Percentiles rank a stretch among this genome's conserved stretches.
Conservation (phyloP, 2,888 invertebrate genomes). For the Mythimna albipuncta region DNA sequence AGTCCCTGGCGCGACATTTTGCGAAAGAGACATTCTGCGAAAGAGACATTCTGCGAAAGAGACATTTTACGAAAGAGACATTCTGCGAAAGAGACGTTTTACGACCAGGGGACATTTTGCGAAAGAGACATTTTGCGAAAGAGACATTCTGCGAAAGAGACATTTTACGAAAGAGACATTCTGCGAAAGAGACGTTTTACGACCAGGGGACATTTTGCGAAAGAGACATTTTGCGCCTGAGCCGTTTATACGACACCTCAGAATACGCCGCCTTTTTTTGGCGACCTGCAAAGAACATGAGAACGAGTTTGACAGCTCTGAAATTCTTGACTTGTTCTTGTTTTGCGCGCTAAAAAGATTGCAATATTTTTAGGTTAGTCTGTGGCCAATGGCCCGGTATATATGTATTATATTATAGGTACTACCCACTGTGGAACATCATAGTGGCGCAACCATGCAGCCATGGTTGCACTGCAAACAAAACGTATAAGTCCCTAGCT, state of each 20-base stretch:
- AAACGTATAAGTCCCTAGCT: neutral
- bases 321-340: constrained; percentile 21
- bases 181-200: too few relatives aligned
- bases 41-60: too few relatives aligned
- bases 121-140: too few relatives aligned
- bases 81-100: too few relatives aligned
- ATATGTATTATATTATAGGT: neutral
- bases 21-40: too few relatives aligned
- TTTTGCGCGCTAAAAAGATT: constrained; percentile 14
- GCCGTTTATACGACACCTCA: constrained; percentile 18
- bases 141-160: too few relatives aligned
- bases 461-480: neutral
- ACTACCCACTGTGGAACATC: neutral
- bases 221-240: too few relatives aligned
- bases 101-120: too few relatives aligned
- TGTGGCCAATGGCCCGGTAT: neutral
- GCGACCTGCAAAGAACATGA: constrained; percentile 19
- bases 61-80: too few relatives aligned
- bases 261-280: constrained; percentile 29
- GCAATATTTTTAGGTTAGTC: constrained; percentile 12
- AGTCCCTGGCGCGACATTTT: too few relatives aligned
- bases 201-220: too few relatives aligned
- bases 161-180: too few relatives aligned
- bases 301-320: constrained; percentile 27
- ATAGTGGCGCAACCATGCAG: neutral